A percentile compares a stretch with the other conserved stretches of the same genome.
phyloP scores from a whole-genome alignment of 2,113 vertebrate genomes.

The Mellivora capensis region DNA sequence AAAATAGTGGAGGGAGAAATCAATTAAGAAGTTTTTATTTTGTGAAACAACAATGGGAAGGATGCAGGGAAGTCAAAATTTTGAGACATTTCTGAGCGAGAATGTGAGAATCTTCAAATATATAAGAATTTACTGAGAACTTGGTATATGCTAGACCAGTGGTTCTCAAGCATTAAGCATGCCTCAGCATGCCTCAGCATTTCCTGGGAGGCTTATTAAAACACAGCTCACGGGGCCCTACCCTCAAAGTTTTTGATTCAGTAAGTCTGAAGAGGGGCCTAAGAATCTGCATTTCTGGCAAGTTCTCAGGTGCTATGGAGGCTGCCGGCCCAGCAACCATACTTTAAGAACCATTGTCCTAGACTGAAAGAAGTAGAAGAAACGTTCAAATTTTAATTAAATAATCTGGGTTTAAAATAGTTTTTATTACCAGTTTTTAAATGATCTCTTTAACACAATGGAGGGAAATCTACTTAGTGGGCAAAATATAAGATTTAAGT shows the following conservation, averaged over 20 bases:
- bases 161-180: neutral
- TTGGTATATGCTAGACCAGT: neutral
- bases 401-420: neutral
- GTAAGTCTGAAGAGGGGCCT: neutral
- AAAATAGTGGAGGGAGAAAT: neutral
- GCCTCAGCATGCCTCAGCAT: neutral
- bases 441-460: neutral
- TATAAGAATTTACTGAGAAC: neutral
- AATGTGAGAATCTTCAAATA: neutral
- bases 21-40: neutral
- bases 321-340: neutral
- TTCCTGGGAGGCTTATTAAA: neutral
- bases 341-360: neutral
- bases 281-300: neutral
- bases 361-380: neutral
- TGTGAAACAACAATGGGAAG: neutral
- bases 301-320: neutral
- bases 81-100: neutral
- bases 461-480: neutral
- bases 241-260: neutral
- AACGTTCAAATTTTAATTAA: neutral
- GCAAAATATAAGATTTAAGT: neutral
- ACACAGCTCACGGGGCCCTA: neutral
- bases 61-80: neutral
- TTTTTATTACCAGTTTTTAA: neutral